These are phyloP conservation scores for Pteruthius melanotis DNA, from an alignment of 2,113 vertebrate species.

Conservation along the genomic window DNA sequence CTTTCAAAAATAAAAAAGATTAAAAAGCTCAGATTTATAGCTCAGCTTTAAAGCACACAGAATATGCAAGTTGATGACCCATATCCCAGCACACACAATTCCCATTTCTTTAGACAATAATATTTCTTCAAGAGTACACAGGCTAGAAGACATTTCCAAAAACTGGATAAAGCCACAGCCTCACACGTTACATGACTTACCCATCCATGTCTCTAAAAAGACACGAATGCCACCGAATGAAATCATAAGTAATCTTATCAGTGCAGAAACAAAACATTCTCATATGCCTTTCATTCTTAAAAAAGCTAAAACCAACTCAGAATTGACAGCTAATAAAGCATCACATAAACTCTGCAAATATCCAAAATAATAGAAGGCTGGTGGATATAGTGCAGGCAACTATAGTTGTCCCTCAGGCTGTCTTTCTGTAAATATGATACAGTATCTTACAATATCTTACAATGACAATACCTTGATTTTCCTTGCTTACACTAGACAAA, in stretches of 20 bases:
- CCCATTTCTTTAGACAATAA: background rate
- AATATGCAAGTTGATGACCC: background rate
- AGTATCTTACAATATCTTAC: background rate
- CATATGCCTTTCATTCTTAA: background rate
- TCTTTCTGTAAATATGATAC: background rate
- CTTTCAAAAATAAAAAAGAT: background rate
- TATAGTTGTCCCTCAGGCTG: background rate
- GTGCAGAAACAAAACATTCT: background rate
- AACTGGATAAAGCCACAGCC: background rate
- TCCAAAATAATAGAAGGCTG: background rate
- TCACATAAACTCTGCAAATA: background rate
- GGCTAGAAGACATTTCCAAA: background rate
- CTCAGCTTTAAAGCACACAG: background rate
- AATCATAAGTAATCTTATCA: background rate
- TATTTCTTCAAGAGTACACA: background rate
- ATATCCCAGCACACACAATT: background rate
- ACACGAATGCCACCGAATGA: accelerated
- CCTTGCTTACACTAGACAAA: background rate
- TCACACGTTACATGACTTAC: background rate
- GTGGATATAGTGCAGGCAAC: background rate
- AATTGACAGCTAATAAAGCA: background rate
- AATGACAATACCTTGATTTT: background rate
- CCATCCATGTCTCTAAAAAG: background rate
- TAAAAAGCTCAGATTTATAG: background rate
- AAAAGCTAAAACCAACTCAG: background rate